Evolutionary conservation across 2,888 invertebrate species (phyloP).

Genomic region (Lasioglossum calceatum): DNA sequence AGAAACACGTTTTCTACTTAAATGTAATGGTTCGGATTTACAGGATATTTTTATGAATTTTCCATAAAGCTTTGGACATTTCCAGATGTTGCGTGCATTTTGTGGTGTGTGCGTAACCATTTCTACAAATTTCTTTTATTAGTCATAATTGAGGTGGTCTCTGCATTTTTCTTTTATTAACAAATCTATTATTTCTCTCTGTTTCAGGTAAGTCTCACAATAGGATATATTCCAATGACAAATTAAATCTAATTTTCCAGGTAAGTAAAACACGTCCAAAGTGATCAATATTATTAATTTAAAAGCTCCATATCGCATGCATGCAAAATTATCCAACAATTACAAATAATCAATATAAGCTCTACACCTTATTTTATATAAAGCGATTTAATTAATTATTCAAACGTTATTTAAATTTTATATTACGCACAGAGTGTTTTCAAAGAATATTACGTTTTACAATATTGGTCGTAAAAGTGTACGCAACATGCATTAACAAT

Average conservation of each 20-base stretch:
- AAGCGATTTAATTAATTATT: neutral
- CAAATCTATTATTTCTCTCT: neutral
- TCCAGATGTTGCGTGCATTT: neutral
- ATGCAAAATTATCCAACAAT: neutral
- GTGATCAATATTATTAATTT: neutral
- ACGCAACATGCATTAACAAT: neutral
- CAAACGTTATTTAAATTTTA: neutral
- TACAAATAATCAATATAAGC: neutral
- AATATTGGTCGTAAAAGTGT: neutral
- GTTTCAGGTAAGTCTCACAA: constrained; percentile 37
- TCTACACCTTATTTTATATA: neutral
- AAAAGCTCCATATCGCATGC: neutral
- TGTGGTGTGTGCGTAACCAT: too few species aligned
- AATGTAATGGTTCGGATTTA: neutral
- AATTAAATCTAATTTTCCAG: neutral
- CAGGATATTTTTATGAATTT: neutral
- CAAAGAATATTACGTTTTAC: neutral
- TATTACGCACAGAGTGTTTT: neutral
- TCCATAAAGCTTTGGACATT: neutral
- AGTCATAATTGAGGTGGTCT: neutral
- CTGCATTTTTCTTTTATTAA: too few species aligned
- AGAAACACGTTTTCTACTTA: neutral
- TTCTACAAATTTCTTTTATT: neutral
- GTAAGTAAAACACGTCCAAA: neutral
- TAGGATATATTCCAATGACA: neutral